Percentiles rank a stretch among this genome's conserved stretches.
phyloP scores from a whole-genome alignment of 2,888 invertebrate species.

The Zeuzera pyrina region DNA sequence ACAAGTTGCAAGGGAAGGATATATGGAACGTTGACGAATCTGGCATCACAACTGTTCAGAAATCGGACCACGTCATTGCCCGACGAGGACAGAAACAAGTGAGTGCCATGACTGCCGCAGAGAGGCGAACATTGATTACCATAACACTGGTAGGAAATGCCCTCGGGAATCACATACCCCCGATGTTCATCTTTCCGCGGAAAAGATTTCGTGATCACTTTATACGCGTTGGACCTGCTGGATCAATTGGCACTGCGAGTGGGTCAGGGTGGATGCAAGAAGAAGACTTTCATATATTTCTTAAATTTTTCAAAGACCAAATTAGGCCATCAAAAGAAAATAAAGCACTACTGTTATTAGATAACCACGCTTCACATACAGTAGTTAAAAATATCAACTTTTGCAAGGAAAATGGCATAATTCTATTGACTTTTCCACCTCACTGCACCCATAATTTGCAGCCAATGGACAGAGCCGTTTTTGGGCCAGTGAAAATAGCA shows the following conservation, averaged over 20 bases:
- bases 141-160: too few species aligned
- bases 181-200: slow-evolving; percentile 23
- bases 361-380: slow-evolving; percentile 11
- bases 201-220: too few species aligned
- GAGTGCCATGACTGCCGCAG: slow-evolving; percentile 9
- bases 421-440: slow-evolving; percentile 22
- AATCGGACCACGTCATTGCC: too few species aligned
- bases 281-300: slow-evolving; percentile 11
- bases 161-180: slow-evolving; percentile 15
- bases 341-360: slow-evolving; percentile 7
- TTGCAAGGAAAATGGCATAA: slow-evolving; percentile 26
- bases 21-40: too few species aligned
- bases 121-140: slow-evolving; percentile 9
- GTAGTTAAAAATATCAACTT: slow-evolving; percentile 19
- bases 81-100: slow-evolving; percentile 11
- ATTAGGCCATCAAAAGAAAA: slow-evolving; percentile 5
- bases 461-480: slow-evolving; percentile 27
- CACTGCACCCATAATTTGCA: slow-evolving; percentile 33
- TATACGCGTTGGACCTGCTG: too few species aligned
- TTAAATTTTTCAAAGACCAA: slow-evolving; percentile 7
- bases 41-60: too few species aligned
- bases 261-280: slow-evolving; percentile 33
- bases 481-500: slow-evolving; percentile 31
- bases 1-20: too few species aligned
- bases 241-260: too few species aligned